A percentile compares a stretch with the other conserved stretches of the same genome.
Conservation (phyloP, 2,113 vertebrate genomes). For the Pterocles orientalis region DNA sequence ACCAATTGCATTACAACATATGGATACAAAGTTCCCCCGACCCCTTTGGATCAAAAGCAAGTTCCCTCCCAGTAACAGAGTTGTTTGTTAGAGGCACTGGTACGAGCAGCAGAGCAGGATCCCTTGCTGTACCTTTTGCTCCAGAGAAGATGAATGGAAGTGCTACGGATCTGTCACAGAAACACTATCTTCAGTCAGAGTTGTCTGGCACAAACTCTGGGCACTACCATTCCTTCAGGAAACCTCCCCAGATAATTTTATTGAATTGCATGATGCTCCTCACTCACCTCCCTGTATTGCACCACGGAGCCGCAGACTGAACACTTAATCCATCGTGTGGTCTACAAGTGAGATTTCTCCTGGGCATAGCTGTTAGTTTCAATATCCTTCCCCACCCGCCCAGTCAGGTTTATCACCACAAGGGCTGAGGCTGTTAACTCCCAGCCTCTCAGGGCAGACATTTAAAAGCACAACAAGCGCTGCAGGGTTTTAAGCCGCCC, state of each 20-base stretch:
- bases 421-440: background rate
- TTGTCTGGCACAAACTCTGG: background rate
- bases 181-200: background rate
- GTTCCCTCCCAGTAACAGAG: background rate
- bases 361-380: background rate
- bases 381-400: background rate
- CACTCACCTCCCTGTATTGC: background rate
- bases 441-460: background rate
- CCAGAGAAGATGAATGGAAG: background rate
- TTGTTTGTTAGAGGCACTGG: background rate
- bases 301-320: fast-evolving
- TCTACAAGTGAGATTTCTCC: background rate
- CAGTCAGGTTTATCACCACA: background rate
- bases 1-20: fast-evolving
- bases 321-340: background rate
- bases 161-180: background rate
- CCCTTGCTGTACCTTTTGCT: background rate
- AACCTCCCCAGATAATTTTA: background rate
- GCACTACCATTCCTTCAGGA: background rate
- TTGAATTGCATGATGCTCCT: background rate
- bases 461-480: background rate
- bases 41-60: background rate
- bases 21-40: fast-evolving
- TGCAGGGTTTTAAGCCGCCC: background rate
- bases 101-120: background rate